Percentiles rank a stretch among this genome's conserved stretches.
Evolutionary conservation across 2,888 invertebrate species (phyloP).

Genomic region (Balanococcus diminutus): DNA sequence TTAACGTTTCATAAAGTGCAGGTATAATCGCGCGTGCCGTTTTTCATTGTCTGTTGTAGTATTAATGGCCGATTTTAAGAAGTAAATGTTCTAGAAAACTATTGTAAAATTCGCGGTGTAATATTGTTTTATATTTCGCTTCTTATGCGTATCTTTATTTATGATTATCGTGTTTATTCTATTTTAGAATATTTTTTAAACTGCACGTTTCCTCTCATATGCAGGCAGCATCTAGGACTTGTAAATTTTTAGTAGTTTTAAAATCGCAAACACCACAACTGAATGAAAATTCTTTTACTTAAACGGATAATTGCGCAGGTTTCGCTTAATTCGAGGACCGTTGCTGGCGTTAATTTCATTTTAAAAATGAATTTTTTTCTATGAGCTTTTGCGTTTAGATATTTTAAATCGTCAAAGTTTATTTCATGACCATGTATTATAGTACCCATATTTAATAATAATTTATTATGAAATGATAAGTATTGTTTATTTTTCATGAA

Average conservation of each 20-base stretch:
- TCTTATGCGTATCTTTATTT: constrained; percentile 18
- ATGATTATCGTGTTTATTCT: neutral
- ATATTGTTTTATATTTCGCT: constrained; percentile 18
- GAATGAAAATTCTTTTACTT: neutral
- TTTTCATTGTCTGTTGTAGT: neutral
- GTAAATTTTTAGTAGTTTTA: constrained; percentile 21
- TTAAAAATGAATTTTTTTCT: neutral
- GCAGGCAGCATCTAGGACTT: neutral
- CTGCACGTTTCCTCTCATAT: neutral
- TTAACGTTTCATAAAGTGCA: constrained; percentile 66
- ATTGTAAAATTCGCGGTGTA: constrained; percentile 51
- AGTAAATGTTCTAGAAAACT: constrained; percentile 2
- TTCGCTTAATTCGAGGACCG: neutral
- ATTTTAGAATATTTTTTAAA: constrained; percentile 1
- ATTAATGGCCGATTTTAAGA: neutral
- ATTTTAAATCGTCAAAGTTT: constrained; percentile 20
- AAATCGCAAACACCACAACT: neutral
- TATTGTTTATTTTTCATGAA: neutral
- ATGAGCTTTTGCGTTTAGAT: neutral
- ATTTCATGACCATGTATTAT: constrained; percentile 19
- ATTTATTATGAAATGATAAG: neutral
- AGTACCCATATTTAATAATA: constrained; percentile 16
- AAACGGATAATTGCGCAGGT: neutral
- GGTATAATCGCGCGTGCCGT: constrained; percentile 57
- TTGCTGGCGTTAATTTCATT: neutral